Conservation (phyloP, 2,888 invertebrate genomes). For the Parthenolecanium corni region DNA sequence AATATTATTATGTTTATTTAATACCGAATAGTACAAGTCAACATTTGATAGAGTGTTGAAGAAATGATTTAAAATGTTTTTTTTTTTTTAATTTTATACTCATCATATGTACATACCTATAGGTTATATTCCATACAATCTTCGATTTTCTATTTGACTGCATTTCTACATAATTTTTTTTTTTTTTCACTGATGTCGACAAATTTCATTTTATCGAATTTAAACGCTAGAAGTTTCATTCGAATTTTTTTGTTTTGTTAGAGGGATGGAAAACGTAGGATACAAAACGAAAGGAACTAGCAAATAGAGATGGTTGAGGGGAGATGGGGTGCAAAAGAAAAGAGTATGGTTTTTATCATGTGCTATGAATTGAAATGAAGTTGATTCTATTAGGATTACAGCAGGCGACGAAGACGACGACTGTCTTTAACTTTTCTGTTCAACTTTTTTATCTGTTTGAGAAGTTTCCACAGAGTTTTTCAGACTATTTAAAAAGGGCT, state of each 20-base stretch:
- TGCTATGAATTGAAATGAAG: slow-evolving; percentile 30
- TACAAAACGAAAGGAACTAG: not conserved
- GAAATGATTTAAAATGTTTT: too few species aligned
- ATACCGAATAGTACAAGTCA: too few species aligned
- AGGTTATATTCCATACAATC: not conserved
- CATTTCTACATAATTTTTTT: slow-evolving; percentile 5
- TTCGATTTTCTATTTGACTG: not conserved
- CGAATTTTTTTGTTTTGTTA: not conserved
- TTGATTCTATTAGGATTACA: slow-evolving; percentile 28
- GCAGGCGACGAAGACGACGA: slow-evolving; percentile 26
- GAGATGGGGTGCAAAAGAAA: slow-evolving; percentile 4
- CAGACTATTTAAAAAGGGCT: slow-evolving; percentile 12
- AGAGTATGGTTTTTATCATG: slow-evolving; percentile 22
- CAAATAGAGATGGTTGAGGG: not conserved
- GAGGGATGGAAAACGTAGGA: not conserved
- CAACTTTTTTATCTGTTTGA: slow-evolving; percentile 25
- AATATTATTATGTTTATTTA: slow-evolving; percentile 18
- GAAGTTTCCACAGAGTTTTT: slow-evolving; percentile 15
- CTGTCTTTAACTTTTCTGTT: slow-evolving; percentile 25
- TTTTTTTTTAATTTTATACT: too few species aligned
- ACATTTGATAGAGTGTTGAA: too few species aligned
- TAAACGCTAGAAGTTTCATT: slow-evolving; percentile 21
- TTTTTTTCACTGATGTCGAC: not conserved
- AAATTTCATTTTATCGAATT: slow-evolving; percentile 26
- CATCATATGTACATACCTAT: not conserved